Conservation (phyloP, 37 sponge, comb jelly and placozoan species). For the Haliclona indistincta region DNA sequence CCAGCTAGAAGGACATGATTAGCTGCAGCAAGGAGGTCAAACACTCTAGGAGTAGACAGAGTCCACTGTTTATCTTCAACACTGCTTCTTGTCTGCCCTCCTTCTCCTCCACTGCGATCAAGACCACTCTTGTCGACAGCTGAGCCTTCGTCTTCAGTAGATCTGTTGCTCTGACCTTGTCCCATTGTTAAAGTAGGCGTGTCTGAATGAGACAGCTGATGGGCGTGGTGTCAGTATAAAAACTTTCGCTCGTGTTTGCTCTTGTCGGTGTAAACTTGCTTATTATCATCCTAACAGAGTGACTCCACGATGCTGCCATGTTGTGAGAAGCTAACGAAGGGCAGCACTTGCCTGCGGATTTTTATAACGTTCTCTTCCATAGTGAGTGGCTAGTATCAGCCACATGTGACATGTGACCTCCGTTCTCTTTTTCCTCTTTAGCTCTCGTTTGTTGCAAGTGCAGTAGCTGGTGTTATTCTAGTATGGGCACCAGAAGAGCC, state of each 20-base stretch:
- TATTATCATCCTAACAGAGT: too few species aligned
- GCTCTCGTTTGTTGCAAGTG: constrained; percentile 9
- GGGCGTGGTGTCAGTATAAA: too few species aligned
- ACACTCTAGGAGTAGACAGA: constrained; percentile 38
- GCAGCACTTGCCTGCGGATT: constrained; percentile 11
- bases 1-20: constrained; percentile 51
- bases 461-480: constrained; percentile 14
- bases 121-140: too few species aligned
- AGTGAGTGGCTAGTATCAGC: constrained; percentile 7
- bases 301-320: not conserved
- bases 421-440: not conserved
- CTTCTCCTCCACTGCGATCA: too few species aligned
- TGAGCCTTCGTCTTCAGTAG: too few species aligned
- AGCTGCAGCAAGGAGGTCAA: constrained; percentile 37
- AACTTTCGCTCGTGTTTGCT: too few species aligned
- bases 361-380: constrained; percentile 11
- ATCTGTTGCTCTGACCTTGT: too few species aligned
- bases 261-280: too few species aligned
- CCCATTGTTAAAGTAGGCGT: too few species aligned
- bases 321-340: not conserved
- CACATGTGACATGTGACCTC: not conserved
- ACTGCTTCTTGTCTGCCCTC: too few species aligned
- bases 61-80: too few species aligned
- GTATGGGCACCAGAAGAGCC: constrained; percentile 41
- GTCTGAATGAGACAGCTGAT: too few species aligned